These are phyloP conservation scores for Nomada goodeniana DNA, from an alignment of 2,888 invertebrate genomes.

Conservation along the genomic window DNA sequence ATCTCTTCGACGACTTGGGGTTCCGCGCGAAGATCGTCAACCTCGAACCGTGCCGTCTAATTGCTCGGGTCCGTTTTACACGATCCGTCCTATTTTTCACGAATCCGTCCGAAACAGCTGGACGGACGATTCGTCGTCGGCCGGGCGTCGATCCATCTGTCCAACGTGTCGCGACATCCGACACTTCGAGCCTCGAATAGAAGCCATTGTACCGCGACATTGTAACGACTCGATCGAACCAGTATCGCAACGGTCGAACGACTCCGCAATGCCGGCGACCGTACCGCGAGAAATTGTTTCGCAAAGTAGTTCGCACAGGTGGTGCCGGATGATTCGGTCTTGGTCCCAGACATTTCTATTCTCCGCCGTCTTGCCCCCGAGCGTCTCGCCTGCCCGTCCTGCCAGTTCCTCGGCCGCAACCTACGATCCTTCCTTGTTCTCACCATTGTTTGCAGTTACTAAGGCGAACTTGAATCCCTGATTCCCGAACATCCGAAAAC, in stretches of 20 bases:
- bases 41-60: not conserved
- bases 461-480: slow-evolving; percentile 21
- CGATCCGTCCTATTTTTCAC: not conserved
- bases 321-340: slow-evolving; percentile 68
- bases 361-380: slow-evolving; percentile 24
- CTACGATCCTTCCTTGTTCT: slow-evolving; percentile 34
- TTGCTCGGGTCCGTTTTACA: not conserved
- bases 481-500: slow-evolving; percentile 10
- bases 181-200: slow-evolving; percentile 61
- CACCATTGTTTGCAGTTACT: slow-evolving; percentile 40
- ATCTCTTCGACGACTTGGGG: too few species aligned
- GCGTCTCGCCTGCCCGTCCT: not conserved
- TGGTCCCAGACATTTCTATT: slow-evolving; percentile 60
- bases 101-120: slow-evolving; percentile 22
- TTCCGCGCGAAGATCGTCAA: too few species aligned
- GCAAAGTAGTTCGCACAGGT: slow-evolving; percentile 73
- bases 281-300: slow-evolving; percentile 70
- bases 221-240: slow-evolving; percentile 69
- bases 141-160: slow-evolving; percentile 49
- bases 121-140: slow-evolving; percentile 9
- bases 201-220: slow-evolving; percentile 67
- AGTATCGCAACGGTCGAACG: slow-evolving; percentile 72
- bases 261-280: slow-evolving; percentile 55
- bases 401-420: not conserved
- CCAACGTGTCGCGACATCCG: slow-evolving; percentile 63